phyloP scores from a whole-genome alignment of 1,140 invertebrate genomes.

The Philopotamus ludificatus region DNA sequence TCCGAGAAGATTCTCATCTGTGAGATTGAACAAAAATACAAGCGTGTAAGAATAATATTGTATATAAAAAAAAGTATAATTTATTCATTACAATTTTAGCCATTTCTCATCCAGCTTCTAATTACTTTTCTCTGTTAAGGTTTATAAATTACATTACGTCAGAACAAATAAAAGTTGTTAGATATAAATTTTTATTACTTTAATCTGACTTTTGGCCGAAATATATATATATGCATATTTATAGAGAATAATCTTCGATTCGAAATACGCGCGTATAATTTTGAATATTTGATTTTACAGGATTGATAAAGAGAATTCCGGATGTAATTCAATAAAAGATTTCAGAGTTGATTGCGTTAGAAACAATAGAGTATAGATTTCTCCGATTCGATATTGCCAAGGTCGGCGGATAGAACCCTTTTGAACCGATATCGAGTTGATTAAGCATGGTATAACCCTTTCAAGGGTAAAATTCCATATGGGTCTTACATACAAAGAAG shows the following conservation, averaged over 20 bases:
- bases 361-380: neutral
- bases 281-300: too few relatives aligned
- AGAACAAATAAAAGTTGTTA: slow-evolving; percentile 6
- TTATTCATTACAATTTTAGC: slow-evolving; percentile 8
- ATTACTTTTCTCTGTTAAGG: slow-evolving; percentile 6
- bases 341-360: neutral
- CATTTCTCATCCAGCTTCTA: neutral
- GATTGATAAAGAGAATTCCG: too few relatives aligned
- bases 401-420: neutral
- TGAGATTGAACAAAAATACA: too few relatives aligned
- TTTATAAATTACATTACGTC: neutral
- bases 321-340: too few relatives aligned
- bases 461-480: neutral
- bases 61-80: too few relatives aligned
- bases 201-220: neutral
- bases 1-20: too few relatives aligned
- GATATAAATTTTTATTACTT: too few relatives aligned
- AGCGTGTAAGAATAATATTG: too few relatives aligned
- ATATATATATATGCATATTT: too few relatives aligned
- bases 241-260: too few relatives aligned
- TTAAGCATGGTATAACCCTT: slow-evolving; percentile 10
- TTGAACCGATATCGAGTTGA: slow-evolving; percentile 12
- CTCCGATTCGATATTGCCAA: neutral
- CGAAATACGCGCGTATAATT: too few relatives aligned
- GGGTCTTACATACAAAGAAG: neutral